Percentiles rank a stretch among this genome's conserved stretches.
These are phyloP conservation scores for Tinea semifulvella DNA, from an alignment of 2,888 invertebrate genomes.

Conservation along the genomic window DNA sequence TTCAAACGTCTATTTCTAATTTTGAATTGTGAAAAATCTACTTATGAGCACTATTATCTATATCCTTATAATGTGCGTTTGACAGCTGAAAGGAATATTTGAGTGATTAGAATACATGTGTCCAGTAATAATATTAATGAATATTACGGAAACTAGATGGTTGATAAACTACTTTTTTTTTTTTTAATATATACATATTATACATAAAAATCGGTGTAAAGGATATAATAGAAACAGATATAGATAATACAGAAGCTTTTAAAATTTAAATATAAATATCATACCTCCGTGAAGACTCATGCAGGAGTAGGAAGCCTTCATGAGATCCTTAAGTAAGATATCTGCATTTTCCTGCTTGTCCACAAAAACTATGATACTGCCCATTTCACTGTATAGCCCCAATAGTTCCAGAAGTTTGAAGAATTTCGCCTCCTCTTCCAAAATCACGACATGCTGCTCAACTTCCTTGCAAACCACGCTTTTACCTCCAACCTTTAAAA, in stretches of 20 bases:
- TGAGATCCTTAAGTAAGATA: constrained; percentile 88
- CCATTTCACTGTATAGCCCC: constrained; percentile 91
- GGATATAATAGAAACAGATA: too few relatives aligned
- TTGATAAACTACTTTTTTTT: too few relatives aligned
- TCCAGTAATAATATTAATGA: too few relatives aligned
- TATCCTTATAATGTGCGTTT: too few relatives aligned
- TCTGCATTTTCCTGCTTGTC: constrained; percentile 99
- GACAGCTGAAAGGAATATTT: too few relatives aligned
- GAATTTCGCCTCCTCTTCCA: constrained; percentile 97
- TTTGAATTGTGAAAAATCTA: too few relatives aligned
- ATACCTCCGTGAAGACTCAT: constrained; percentile 94
- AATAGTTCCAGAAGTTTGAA: constrained; percentile 96
- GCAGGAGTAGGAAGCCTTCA: constrained; percentile 96
- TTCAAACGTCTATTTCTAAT: background rate
- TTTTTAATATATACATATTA: too few relatives aligned
- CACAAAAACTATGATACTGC: constrained; percentile 96
- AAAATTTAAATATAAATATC: too few relatives aligned
- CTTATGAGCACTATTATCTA: too few relatives aligned
- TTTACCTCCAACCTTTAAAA: constrained; percentile 93
- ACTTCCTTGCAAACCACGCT: constrained; percentile 98
- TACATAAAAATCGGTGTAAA: too few relatives aligned
- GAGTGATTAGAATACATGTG: too few relatives aligned
- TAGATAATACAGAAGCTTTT: background rate
- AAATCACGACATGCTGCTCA: constrained; percentile 90
- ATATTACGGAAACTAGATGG: too few relatives aligned